Percentiles rank a stretch among this genome's conserved stretches.
phyloP scores from a whole-genome alignment of 2,888 invertebrate genomes.

The Hyalella azteca region DNA sequence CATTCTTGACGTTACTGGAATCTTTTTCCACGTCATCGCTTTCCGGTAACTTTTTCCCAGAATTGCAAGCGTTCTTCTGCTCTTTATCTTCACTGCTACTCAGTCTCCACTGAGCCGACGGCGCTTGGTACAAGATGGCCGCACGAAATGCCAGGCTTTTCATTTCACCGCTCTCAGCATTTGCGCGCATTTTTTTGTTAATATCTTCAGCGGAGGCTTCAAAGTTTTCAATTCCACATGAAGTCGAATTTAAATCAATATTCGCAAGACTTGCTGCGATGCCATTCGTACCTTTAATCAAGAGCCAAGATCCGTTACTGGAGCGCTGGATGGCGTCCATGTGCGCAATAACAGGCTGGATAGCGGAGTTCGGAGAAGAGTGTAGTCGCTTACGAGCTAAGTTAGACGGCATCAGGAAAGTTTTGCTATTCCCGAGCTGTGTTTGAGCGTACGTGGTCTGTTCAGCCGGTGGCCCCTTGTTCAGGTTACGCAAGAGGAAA shows the following conservation, averaged over 20 bases:
- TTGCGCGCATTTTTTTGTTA: background rate
- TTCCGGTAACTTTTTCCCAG: background rate
- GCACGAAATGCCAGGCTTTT: background rate
- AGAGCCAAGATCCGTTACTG: slow-evolving; percentile 45
- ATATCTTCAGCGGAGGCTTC: background rate
- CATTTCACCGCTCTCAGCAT: background rate
- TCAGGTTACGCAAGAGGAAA: background rate
- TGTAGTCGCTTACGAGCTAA: background rate
- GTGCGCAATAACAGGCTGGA: slow-evolving; percentile 41
- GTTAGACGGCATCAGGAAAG: background rate
- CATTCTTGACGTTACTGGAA: background rate
- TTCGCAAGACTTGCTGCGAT: background rate
- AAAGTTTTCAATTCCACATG: background rate
- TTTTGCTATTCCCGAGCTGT: background rate
- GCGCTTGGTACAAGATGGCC: slow-evolving; percentile 31
- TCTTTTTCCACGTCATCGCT: background rate
- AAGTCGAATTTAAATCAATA: background rate
- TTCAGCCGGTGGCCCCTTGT: background rate
- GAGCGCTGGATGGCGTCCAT: slow-evolving; percentile 44
- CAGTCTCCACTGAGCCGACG: background rate
- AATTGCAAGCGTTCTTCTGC: background rate
- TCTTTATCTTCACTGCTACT: background rate
- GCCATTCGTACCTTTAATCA: background rate
- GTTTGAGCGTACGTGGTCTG: background rate
- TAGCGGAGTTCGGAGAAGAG: background rate